Evolutionary conservation across 1,140 invertebrate species (phyloP).

Genomic region (Adelges cooleyi): DNA sequence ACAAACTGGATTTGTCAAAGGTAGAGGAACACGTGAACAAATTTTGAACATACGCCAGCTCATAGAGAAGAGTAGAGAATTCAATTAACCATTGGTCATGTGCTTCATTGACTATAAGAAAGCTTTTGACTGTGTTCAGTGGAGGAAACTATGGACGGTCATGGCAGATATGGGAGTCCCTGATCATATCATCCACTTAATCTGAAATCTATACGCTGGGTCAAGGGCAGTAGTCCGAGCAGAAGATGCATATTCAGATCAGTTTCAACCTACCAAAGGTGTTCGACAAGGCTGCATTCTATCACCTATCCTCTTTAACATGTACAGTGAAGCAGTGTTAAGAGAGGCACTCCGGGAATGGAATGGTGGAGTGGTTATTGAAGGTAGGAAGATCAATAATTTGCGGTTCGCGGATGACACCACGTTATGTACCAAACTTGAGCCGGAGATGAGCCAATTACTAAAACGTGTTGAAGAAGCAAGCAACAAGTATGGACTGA

Average conservation of each 20-base stretch:
- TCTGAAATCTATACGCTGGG: neutral
- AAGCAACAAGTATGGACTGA: too few relatives aligned
- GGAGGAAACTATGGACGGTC: too few relatives aligned
- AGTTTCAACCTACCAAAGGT: neutral
- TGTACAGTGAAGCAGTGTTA: too few relatives aligned
- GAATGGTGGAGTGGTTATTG: neutral
- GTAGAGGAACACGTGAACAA: neutral
- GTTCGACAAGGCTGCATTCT: too few relatives aligned
- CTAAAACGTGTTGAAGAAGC: neutral
- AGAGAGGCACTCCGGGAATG: too few relatives aligned
- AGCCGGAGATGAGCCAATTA: neutral
- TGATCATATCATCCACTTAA: neutral
- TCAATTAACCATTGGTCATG: neutral
- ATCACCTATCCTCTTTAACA: too few relatives aligned
- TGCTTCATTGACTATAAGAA: neutral
- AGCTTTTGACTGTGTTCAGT: neutral
- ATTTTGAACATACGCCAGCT: neutral
- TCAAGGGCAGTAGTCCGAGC: neutral
- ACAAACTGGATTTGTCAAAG: too few relatives aligned
- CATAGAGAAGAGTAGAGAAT: neutral
- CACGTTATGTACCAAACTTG: slow-evolving; percentile 12
- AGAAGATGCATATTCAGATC: neutral
- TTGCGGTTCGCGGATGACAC: slow-evolving; percentile 31
- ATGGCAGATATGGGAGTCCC: too few relatives aligned
- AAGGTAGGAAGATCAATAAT: slow-evolving; percentile 14